phyloP scores from a whole-genome alignment of 2,113 vertebrate species.

The Zapus hudsonius region DNA sequence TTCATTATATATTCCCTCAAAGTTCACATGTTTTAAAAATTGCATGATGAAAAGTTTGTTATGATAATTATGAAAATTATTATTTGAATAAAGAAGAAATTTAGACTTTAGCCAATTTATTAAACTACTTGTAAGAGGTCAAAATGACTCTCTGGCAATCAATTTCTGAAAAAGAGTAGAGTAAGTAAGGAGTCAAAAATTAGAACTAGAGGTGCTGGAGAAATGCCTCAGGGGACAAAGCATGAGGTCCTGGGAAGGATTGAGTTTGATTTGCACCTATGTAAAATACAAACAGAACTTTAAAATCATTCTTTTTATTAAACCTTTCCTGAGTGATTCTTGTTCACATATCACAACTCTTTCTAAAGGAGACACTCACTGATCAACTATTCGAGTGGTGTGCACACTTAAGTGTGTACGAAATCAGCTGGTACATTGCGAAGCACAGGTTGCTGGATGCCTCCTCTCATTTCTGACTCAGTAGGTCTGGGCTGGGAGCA shows the following conservation, averaged over 20 bases:
- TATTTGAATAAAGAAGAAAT: neutral
- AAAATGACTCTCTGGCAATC: neutral
- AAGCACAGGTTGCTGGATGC: neutral
- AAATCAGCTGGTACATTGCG: neutral
- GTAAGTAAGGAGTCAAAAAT: neutral
- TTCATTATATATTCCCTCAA: neutral
- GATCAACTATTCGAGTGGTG: neutral
- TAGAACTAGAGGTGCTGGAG: too few relatives aligned
- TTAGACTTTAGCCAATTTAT: neutral
- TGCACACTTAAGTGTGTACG: neutral
- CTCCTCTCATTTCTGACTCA: neutral
- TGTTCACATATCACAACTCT: neutral
- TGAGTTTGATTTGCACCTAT: too few relatives aligned
- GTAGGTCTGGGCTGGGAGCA: neutral
- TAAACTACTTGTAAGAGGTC: conserved; percentile 5
- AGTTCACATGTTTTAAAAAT: conserved; percentile 38
- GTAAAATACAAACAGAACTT: neutral
- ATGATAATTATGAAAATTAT: conserved; percentile 8
- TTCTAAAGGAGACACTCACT: neutral
- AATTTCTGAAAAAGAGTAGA: neutral
- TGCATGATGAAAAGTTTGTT: neutral
- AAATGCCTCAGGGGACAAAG: too few relatives aligned
- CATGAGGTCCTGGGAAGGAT: too few relatives aligned
- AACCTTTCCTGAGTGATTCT: neutral
- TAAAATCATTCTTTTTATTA: neutral